Conservation (phyloP, 1,140 invertebrate species). For the Meloidogyne floridensis region DNA sequence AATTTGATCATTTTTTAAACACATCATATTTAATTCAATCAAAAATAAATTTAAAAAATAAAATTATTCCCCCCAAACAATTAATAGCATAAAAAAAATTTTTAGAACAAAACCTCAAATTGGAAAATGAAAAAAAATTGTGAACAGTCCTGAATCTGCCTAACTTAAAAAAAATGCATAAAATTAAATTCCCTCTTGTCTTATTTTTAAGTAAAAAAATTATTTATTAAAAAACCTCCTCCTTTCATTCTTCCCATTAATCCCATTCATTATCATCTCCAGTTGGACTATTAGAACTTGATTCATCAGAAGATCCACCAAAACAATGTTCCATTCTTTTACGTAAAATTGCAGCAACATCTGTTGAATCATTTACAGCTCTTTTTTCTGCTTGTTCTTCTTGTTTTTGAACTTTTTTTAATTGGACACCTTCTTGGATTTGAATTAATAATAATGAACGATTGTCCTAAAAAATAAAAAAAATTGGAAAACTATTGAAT, state of each 20-base stretch:
- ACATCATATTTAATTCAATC: too few relatives aligned
- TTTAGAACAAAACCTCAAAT: too few relatives aligned
- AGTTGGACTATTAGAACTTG: conserved; percentile 16
- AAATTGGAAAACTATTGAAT: background rate
- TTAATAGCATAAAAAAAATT: too few relatives aligned
- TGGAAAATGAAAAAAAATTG: too few relatives aligned
- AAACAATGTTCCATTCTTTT: conserved; percentile 60
- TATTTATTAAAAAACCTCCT: background rate
- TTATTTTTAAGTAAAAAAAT: background rate
- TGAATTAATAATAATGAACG: conserved; percentile 50
- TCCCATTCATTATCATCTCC: conserved; percentile 45
- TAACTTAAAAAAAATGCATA: too few relatives aligned
- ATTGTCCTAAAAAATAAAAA: conserved; percentile 12
- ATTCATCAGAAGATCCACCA: conserved; percentile 37
- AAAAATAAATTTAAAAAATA: too few relatives aligned
- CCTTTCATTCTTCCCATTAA: conserved; percentile 4
- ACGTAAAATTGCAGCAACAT: conserved; percentile 57
- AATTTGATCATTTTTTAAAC: too few relatives aligned
- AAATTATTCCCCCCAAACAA: too few relatives aligned
- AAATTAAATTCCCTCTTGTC: too few relatives aligned
- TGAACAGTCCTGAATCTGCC: too few relatives aligned
- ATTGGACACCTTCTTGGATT: conserved; percentile 53
- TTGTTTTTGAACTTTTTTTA: conserved; percentile 57
- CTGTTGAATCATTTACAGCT: conserved; percentile 46
- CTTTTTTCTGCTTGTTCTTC: conserved; percentile 51